Percentiles rank a stretch among this genome's conserved stretches.
Conservation (phyloP, 2,797 vertebrate species). For the Furcifer pardalis region DNA sequence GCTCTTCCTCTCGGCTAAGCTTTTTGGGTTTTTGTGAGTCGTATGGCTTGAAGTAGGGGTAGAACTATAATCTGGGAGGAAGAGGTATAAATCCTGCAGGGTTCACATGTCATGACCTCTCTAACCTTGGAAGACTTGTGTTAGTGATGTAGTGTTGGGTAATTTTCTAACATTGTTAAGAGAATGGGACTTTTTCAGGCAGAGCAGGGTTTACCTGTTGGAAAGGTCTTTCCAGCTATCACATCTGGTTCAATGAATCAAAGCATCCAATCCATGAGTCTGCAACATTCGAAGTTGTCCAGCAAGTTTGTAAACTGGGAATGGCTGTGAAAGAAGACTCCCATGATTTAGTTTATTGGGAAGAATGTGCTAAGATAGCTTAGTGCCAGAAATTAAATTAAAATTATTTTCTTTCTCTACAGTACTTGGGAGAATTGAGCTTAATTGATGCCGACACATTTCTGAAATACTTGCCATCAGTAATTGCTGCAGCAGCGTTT, state of each 20-base stretch:
- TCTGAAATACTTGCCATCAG: conserved; percentile 93
- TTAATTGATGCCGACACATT: conserved; percentile 93
- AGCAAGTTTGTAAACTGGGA: background rate
- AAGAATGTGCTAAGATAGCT: background rate
- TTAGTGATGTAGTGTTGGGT: background rate
- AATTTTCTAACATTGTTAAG: background rate
- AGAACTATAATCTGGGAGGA: background rate
- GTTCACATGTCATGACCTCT: background rate
- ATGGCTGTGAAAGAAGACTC: background rate
- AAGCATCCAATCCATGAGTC: background rate
- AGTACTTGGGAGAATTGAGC: conserved; percentile 95
- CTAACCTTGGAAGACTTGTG: background rate
- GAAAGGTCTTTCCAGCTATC: too few relatives aligned
- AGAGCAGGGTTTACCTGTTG: too few relatives aligned
- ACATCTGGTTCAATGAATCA: too few relatives aligned
- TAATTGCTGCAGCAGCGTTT: conserved; percentile 89
- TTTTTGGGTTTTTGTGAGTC: background rate
- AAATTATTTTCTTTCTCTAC: background rate
- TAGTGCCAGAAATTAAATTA: background rate
- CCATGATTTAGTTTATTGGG: background rate
- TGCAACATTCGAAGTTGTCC: background rate
- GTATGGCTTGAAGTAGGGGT: background rate
- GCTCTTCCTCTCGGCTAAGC: background rate
- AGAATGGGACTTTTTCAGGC: background rate
- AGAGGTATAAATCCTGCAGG: background rate